Base-by-base conservation (phyloP, 37 sponge, comb jelly and placozoan genomes). In the Agelas oroides region DNA sequence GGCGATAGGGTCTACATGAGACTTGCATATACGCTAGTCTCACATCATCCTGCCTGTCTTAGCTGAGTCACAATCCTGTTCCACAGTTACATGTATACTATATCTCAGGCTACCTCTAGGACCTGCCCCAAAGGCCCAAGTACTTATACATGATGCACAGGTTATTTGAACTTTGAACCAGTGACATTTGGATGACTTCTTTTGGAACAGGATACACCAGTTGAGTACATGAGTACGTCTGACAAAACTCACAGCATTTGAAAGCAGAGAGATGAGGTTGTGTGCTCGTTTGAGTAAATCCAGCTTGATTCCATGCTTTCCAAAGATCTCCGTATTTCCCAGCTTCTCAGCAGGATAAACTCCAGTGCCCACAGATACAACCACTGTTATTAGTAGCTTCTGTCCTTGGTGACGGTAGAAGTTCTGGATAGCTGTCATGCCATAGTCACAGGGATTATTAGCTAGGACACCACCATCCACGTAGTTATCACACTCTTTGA, bases 371-470 rank as follows among this genome's bases (percentile, higher is more conserved):
- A 87, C 28, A 0, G 87, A 87, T n/a, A 89, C 78, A 2, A 79
- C 87, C 36, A 79, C 28, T 12, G 80, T 31, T 27, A 87, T 79
- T 27, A 39, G 36, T 46, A 87, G 62, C 59, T 67, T 85, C 52
- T 75, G 19, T 37, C 81, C 81, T 13, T 61, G 38, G n/a, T 65
- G 61, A 8, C 81, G 41, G 34, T 86, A 62, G 78, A 71, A 86
- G 46, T 86, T 63, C 30, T 91, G 91, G n/a, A 91, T 91, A 1
- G 64, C 66, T 14, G 91, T 86, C 54, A 91, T 66, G n/a, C 87
- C 91, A 71, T 52, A 76, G 28, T 81, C 87, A 53, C 78, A 57
- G 65, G 91, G 91, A 37, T 91, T 91, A 72, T 91, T 91, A 57
- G 87, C 87, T 41, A 86, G 36, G 25, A 91, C 77, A 15, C 86